A percentile compares a stretch with the other conserved stretches of the same genome.
Conservation (phyloP, 2,113 vertebrate genomes). For the Buteo buteo region DNA sequence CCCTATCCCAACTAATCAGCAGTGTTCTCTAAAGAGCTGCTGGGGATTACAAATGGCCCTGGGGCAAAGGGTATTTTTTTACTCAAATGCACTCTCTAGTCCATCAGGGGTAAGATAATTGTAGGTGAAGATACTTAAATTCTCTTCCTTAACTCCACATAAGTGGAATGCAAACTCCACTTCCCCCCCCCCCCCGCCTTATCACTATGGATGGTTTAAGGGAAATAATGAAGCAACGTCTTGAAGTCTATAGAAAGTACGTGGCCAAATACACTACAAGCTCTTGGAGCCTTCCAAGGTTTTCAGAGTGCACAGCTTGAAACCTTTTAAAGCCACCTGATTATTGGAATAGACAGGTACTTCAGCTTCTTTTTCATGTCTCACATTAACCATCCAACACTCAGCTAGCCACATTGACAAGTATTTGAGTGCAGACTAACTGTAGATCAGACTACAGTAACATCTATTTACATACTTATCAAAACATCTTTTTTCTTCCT, state of each 20-base stretch:
- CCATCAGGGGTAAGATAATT: background rate
- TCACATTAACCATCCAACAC: background rate
- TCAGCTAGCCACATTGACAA: background rate
- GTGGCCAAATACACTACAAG: fast-evolving
- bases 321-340: constrained; percentile 10
- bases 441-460: background rate
- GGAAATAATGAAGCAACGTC: background rate
- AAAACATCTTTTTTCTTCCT: background rate
- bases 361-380: background rate
- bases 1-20: background rate
- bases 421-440: background rate
- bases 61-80: background rate
- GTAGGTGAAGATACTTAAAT: background rate
- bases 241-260: background rate
- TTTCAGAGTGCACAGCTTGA: background rate
- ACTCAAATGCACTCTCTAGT: background rate
- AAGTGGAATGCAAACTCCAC: background rate
- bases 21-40: background rate
- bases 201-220: background rate
- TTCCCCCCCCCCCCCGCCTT: too few relatives aligned
- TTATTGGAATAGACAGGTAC: background rate
- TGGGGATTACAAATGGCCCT: background rate
- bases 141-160: background rate
- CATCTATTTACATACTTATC: background rate
- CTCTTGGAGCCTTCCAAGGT: background rate